These are phyloP conservation scores for Crotophaga sulcirostris DNA, from an alignment of 2,113 vertebrate species.

Conservation along the genomic window DNA sequence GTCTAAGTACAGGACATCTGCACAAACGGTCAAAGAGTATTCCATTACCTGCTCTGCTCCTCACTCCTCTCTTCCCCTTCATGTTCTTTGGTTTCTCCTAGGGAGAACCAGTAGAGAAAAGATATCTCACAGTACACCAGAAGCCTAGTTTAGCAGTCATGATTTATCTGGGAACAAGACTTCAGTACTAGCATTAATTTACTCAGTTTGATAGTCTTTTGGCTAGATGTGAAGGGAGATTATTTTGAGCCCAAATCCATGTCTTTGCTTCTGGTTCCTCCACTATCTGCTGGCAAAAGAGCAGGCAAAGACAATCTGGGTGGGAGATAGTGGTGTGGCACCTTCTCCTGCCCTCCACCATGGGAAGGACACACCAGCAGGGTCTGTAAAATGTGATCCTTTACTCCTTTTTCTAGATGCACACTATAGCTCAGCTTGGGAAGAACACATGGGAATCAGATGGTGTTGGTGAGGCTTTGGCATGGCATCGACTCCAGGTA, in stretches of 20 bases:
- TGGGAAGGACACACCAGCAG: not conserved
- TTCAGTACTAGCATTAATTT: not conserved
- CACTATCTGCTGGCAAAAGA: not conserved
- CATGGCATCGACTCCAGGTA: not conserved
- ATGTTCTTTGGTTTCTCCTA: not conserved
- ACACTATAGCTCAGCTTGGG: not conserved
- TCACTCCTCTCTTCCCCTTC: not conserved
- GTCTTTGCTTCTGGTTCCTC: not conserved
- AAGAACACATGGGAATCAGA: not conserved
- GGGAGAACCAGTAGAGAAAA: not conserved
- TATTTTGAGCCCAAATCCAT: not conserved
- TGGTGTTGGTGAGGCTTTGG: not conserved
- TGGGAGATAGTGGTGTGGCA: not conserved
- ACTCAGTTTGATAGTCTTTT: not conserved
- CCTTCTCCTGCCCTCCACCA: not conserved
- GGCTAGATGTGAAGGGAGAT: not conserved
- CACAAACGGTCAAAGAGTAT: not conserved
- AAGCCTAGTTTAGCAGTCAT: not conserved
- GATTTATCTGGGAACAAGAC: not conserved
- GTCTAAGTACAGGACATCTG: accelerated
- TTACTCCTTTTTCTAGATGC: not conserved
- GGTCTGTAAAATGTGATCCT: not conserved
- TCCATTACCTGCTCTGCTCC: not conserved
- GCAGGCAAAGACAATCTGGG: not conserved
- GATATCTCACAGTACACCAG: not conserved